Percentiles rank a stretch among this genome's conserved stretches.
These are phyloP conservation scores for Vulpes vulpes DNA, from an alignment of 2,113 vertebrate genomes.

Conservation along the genomic window DNA sequence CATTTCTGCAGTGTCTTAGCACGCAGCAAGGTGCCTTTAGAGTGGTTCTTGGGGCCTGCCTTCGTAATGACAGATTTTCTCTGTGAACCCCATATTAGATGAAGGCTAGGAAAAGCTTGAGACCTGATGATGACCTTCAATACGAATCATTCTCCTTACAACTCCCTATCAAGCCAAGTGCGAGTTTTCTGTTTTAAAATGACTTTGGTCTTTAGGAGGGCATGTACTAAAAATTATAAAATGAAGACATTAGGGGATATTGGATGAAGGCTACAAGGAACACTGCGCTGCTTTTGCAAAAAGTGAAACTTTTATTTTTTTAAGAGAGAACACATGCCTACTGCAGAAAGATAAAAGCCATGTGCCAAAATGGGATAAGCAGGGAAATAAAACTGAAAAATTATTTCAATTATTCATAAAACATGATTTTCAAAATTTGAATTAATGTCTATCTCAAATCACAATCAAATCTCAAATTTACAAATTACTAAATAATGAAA, in stretches of 20 bases:
- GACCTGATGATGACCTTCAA: neutral
- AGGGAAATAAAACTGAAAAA: neutral
- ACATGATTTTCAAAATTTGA: neutral
- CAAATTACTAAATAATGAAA: constrained; percentile 32
- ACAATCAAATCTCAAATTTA: too few relatives aligned
- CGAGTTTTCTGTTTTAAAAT: neutral
- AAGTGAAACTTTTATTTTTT: neutral
- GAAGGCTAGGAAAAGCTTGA: neutral
- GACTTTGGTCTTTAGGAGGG: neutral
- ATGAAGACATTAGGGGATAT: neutral
- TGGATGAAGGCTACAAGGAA: neutral
- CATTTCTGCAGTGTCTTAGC: neutral
- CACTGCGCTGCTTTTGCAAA: neutral
- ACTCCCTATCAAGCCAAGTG: neutral
- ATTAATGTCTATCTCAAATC: neutral
- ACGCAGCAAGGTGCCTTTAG: neutral
- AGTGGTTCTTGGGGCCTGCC: neutral
- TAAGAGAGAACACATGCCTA: neutral
- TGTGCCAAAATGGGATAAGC: neutral
- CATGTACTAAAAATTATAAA: neutral
- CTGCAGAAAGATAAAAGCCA: neutral
- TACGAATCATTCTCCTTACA: neutral
- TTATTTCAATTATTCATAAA: neutral
- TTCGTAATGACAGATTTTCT: neutral
- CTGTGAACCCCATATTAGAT: neutral